These are phyloP conservation scores for Saccopteryx bilineata DNA, from an alignment of 2,113 vertebrate species.

Conservation along the genomic window DNA sequence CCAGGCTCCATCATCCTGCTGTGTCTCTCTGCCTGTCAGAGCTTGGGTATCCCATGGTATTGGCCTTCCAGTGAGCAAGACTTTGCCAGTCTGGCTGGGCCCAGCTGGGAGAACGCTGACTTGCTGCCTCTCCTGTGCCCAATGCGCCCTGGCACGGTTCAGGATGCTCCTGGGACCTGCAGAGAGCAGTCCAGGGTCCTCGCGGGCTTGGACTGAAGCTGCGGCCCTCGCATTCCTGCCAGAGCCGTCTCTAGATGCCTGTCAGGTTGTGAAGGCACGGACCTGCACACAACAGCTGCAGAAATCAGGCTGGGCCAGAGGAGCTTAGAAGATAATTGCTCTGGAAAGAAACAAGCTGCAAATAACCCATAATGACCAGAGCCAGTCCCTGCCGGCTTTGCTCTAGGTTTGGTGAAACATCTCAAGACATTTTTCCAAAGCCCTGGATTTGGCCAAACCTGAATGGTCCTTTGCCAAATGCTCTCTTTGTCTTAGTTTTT, in stretches of 20 bases:
- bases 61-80: neutral
- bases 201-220: neutral
- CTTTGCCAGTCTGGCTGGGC: neutral
- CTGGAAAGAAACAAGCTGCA: constrained; percentile 50
- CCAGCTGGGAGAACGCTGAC: neutral
- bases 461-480: neutral
- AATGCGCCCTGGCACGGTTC: neutral
- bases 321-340: constrained; percentile 35
- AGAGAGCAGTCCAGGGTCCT: neutral
- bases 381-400: fast-evolving
- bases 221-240: constrained; percentile 13
- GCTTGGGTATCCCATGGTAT: neutral
- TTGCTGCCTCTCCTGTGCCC: neutral
- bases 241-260: neutral
- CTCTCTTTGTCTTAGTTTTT: constrained; percentile 26
- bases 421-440: constrained; percentile 46
- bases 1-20: neutral
- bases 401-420: constrained; percentile 32
- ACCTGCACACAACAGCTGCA: neutral
- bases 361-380: neutral
- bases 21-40: neutral
- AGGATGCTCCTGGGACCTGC: neutral
- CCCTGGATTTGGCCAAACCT: constrained; percentile 33
- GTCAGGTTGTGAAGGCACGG: neutral
- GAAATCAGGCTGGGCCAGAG: constrained; percentile 4